Evolutionary conservation across 2,888 invertebrate species (phyloP), one percentile per base, ranked within the genome.

Genomic region (Tigriopus californicus): DNA sequence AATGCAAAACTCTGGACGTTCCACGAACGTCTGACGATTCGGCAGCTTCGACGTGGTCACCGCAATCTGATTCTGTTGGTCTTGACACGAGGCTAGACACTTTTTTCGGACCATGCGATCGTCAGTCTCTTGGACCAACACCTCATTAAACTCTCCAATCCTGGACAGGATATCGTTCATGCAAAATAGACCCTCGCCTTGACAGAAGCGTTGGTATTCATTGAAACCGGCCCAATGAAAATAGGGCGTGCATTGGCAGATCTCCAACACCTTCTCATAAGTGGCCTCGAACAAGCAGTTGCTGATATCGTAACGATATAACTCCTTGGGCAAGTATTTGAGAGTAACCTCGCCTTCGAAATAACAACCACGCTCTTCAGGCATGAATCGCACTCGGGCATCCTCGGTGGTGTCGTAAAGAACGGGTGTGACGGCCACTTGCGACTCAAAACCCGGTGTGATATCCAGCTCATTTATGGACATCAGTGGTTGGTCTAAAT

Each of bases 391-490:
- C 2, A 18, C 20, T 22, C 13, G 15, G 2, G 49, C 49, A 18
- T 15, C 49, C 5, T 49, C 20, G 8, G 49, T 49, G 20, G 49
- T 49, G 22, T 15, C 22, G 20, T 49, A 22, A 8, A 56, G 18
- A 15, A 53, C 41, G n/a, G 33, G 33, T 22, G 41, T 25, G 33
- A 53, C 33, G n/a, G 41, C 40, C 15, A 56, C 25, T 41, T 56
- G 56, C 3, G 56, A 22, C 18, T 56, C 56, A 41, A 56, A 56
- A 11, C 56, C 56, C 10, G 56, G 41, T n/a, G 41, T 18, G 25
- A 56, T 56, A 20, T 56, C 56, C n/a, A 56, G 15, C 18, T 56
- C 56, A 15, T 56, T 56, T 15, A 56, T 44, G n/a, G 56, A 56
- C 56, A 56, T 56, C 8, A 56, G 22, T 10, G 56, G 56, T 42